These are phyloP conservation scores for Melinaea marsaeus DNA, from an alignment of 2,888 invertebrate species.

Conservation along the genomic window DNA sequence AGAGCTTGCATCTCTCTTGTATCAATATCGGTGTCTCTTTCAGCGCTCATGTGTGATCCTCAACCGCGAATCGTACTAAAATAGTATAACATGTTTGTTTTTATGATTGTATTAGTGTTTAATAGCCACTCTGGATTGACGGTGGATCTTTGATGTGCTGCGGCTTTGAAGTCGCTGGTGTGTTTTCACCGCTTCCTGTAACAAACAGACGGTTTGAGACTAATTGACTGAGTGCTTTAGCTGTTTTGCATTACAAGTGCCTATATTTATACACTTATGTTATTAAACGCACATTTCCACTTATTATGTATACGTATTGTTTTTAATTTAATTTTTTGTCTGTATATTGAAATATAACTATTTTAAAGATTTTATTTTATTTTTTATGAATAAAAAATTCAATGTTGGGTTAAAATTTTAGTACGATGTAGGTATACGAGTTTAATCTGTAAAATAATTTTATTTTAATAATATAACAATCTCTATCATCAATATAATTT, in stretches of 20 bases:
- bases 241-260: constrained; percentile 27
- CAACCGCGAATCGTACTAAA: constrained; percentile 54
- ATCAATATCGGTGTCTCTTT: constrained; percentile 40
- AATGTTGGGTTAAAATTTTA: neutral
- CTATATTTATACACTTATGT: neutral
- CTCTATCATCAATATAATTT: no score
- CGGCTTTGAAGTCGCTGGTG: constrained; percentile 56
- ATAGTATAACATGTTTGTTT: constrained; percentile 70
- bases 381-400: no score
- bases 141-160: constrained; percentile 56
- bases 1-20: constrained; percentile 67
- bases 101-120: constrained; percentile 70
- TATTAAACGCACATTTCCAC: no score
- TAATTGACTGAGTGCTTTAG: constrained; percentile 50
- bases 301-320: no score
- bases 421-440: neutral
- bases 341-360: no score
- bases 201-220: constrained; percentile 57
- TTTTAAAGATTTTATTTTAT: no score
- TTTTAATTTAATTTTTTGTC: no score
- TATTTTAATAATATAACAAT: no score
- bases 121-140: constrained; percentile 54
- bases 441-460: no score
- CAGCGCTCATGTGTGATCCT: constrained; percentile 62
- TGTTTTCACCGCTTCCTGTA: constrained; percentile 62